phyloP scores from a whole-genome alignment of 2,797 vertebrate species.

The Spinus pinus region DNA sequence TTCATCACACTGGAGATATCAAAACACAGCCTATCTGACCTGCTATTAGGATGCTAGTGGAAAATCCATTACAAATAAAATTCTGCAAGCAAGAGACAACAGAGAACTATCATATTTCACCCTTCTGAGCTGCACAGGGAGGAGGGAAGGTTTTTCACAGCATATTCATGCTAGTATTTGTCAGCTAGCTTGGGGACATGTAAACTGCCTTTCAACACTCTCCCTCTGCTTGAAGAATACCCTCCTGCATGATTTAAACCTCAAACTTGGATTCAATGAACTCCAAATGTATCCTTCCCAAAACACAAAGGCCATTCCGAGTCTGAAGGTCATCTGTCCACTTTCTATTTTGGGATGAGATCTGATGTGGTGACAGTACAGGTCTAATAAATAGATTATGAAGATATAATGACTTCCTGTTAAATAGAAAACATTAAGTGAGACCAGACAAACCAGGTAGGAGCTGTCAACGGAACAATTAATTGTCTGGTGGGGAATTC shows the following conservation, averaged over 20 bases:
- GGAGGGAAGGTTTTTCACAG: not conserved
- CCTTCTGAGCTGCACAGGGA: not conserved
- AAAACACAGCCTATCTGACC: not conserved
- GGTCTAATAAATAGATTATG: not conserved
- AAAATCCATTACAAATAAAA: constrained; percentile 10
- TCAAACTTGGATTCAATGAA: not conserved
- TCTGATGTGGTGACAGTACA: not conserved
- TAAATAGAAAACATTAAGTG: not conserved
- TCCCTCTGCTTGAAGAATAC: not conserved
- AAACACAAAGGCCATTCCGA: not conserved
- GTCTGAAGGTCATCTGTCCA: not conserved
- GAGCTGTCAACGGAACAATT: not conserved
- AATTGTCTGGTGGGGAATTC: not conserved
- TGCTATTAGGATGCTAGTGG: not conserved
- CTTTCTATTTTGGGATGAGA: not conserved
- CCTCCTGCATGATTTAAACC: not conserved
- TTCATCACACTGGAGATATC: not conserved
- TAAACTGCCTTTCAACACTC: not conserved
- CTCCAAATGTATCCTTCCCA: not conserved
- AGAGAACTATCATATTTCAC: not conserved
- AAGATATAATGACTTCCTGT: not conserved
- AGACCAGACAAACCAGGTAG: not conserved
- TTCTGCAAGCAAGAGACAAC: not conserved
- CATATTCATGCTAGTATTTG: not conserved
- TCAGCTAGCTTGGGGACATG: not conserved